Base-by-base conservation (phyloP, 1,140 invertebrate genomes). In the Pogonomyrmex californicus region DNA sequence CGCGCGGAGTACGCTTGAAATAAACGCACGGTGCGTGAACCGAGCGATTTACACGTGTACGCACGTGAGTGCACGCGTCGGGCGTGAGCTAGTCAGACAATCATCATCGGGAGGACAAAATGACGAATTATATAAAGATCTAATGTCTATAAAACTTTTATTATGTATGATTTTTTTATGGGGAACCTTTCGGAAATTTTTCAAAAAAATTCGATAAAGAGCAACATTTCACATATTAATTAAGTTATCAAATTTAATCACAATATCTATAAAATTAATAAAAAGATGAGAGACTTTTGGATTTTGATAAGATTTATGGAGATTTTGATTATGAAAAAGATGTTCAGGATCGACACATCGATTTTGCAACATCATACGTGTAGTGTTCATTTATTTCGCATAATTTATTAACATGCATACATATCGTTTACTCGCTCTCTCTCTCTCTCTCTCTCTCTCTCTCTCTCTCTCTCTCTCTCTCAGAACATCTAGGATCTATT, bases 1-100 rank as follows among this genome's bases (percentile, higher is more conserved):
- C 44, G 41, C 49, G 30, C 56, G 79, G 30, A 51, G 68, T 44
- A 89, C 75, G 87, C 88, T 89, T 83, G 83, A 89, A 86, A 89
- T 87, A 89, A 86, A 86, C 78, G 83, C 47, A 54, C 62, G 82
- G 58, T 66, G 58, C 60, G 23, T 82, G 65, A 87, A 75, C 23
- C 33, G 23, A 12, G 60, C 73, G 83, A 88, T 85, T 85, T 78
- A 63, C 75, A 58, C 60, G 58, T 51, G 23, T 65, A 78, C 44
- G 47, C 82, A 77, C 82, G 58, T 76, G 68, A 85, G 54, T 63
- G 81, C 71, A 73, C 38, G 71, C 82, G 36, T 58, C 36, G 49
- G 36, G n/a, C 23, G 38, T 41, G 36, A 81, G 49, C 23, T 9
- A 12, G 33, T 23, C 60, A 38, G 77, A 79, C 77, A 54, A 79